These are phyloP conservation scores for Apoda limacodes DNA, from an alignment of 2,888 invertebrate genomes.

Conservation along the genomic window DNA sequence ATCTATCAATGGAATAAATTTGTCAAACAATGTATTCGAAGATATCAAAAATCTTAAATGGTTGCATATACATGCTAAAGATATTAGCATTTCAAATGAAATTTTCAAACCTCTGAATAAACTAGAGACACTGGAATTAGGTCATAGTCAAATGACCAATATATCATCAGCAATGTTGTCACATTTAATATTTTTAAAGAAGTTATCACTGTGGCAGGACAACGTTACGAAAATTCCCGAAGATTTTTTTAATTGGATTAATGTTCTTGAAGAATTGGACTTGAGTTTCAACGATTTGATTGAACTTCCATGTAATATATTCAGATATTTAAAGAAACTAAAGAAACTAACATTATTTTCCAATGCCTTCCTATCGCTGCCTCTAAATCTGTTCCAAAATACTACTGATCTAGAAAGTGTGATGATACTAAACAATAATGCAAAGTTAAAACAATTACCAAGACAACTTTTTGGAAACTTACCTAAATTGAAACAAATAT, in stretches of 20 bases:
- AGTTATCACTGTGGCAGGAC: conserved; percentile 78
- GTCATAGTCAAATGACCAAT: conserved; percentile 73
- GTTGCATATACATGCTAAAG: conserved; percentile 74
- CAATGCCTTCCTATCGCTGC: conserved; percentile 75
- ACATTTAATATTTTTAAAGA: conserved; percentile 67
- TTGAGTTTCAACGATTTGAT: conserved; percentile 75
- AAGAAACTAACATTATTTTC: conserved; percentile 73
- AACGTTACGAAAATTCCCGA: conserved; percentile 72
- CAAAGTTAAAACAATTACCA: conserved; percentile 69
- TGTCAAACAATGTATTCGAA: conserved; percentile 72
- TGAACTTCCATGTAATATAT: conserved; percentile 71
- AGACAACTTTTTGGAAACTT: conserved; percentile 71
- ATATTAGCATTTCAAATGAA: conserved; percentile 65
- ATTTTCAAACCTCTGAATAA: conserved; percentile 67
- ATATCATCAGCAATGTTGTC: conserved; percentile 73
- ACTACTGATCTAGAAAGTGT: conserved; percentile 66
- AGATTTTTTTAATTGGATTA: conserved; percentile 72
- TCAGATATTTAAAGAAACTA: conserved; percentile 71
- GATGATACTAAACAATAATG: conserved; percentile 69
- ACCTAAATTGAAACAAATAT: conserved; percentile 64
- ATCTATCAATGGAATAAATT: conserved; percentile 70
- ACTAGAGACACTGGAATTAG: conserved; percentile 73
- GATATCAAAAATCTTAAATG: conserved; percentile 72
- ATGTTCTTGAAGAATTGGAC: conserved; percentile 74
- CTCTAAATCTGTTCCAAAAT: conserved; percentile 67